Conservation (phyloP, 1,140 invertebrate species). For the Aporrectodea caliginosa region DNA sequence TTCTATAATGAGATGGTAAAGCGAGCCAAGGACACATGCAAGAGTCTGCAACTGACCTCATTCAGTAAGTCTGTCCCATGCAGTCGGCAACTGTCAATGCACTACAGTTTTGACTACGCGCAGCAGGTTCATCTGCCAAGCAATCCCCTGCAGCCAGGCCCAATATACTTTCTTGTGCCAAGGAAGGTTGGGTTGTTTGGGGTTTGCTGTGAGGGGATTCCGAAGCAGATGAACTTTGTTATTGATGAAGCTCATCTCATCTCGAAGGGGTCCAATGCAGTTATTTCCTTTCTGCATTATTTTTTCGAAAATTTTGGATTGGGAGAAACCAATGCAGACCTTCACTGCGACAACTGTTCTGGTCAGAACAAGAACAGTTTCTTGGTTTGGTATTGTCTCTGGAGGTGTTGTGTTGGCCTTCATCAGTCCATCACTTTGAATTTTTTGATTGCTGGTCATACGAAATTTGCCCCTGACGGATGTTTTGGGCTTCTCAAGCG, state of each 20-base stretch:
- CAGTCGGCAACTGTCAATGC: conserved; percentile 20
- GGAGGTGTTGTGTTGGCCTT: conserved; percentile 34
- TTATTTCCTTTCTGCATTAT: conserved; percentile 38
- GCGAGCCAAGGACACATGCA: conserved; percentile 11
- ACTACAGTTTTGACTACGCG: conserved; percentile 23
- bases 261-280: conserved; percentile 39
- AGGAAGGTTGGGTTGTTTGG: conserved; percentile 40
- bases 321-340: conserved; percentile 34
- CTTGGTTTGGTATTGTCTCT: conserved; percentile 39
- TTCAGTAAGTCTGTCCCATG: conserved; percentile 8
- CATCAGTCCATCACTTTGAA: conserved; percentile 34
- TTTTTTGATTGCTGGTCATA: conserved; percentile 40
- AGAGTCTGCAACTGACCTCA: not conserved
- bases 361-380: conserved; percentile 43
- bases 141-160: conserved; percentile 37
- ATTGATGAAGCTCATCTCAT: conserved; percentile 33
- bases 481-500: conserved; percentile 42
- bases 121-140: conserved; percentile 32
- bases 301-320: conserved; percentile 37
- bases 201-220: conserved; percentile 36
- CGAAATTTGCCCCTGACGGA: conserved; percentile 44
- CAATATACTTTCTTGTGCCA: conserved; percentile 38
- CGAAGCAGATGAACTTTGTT: conserved; percentile 35
- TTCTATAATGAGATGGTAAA: conserved; percentile 31
- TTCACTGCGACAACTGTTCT: conserved; percentile 41